Conservation (phyloP, 2,888 invertebrate genomes). For the Rhabditoides inermis region DNA sequence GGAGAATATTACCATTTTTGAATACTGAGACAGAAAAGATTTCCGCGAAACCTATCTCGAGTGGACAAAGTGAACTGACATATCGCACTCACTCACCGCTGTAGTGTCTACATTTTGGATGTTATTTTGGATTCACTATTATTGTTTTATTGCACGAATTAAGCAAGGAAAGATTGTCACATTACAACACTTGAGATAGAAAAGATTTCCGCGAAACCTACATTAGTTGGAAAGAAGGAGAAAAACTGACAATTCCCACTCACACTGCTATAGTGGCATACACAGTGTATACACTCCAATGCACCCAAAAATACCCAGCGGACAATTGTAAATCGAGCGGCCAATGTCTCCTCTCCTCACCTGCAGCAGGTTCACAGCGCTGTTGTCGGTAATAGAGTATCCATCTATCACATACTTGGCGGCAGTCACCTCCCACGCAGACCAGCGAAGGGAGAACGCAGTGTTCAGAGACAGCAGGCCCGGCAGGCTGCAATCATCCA, state of each 20-base stretch:
- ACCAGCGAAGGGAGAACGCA: constrained; percentile 78
- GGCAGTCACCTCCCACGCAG: constrained; percentile 55
- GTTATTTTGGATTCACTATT: too few species aligned
- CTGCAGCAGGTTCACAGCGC: constrained; percentile 89
- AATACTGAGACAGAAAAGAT: too few species aligned
- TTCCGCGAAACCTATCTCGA: too few species aligned
- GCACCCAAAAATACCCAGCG: not conserved
- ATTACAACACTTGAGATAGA: too few species aligned
- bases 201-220: too few species aligned
- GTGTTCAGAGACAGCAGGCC: constrained; percentile 86
- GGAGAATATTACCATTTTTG: too few species aligned
- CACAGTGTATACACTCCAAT: not conserved
- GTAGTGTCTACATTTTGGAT: too few species aligned
- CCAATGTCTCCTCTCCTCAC: constrained; percentile 9
- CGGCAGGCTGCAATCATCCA: constrained; percentile 58
- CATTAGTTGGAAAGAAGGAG: too few species aligned
- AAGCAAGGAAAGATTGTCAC: too few species aligned
- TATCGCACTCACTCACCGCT: too few species aligned
- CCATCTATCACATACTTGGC: constrained; percentile 96
- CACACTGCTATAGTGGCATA: not conserved
- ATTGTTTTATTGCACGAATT: too few species aligned
- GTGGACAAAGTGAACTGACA: too few species aligned
- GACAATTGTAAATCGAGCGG: not conserved
- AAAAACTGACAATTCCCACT: not conserved
- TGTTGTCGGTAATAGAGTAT: constrained; percentile 94